Base-by-base conservation (phyloP, 2,797 vertebrate species). In the Melanotaenia maccullochi region DNA sequence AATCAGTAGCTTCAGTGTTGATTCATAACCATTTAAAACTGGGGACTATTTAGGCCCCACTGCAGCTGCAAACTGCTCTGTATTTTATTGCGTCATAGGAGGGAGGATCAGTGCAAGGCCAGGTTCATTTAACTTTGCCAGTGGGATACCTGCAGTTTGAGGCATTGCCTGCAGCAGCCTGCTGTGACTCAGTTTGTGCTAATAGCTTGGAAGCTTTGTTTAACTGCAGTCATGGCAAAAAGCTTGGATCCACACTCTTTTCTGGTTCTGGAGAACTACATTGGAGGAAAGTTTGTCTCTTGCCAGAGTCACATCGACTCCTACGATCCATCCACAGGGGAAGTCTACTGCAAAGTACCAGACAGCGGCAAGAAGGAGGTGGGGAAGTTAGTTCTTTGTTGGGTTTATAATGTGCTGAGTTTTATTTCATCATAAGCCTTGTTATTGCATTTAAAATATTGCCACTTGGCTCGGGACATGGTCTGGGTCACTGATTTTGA, bases 351-450 rank as follows among this genome's bases (percentile, higher is more conserved):
- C 94, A 95, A 83, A 78, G 96, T 99, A 16, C 97, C 98, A 1
- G 93, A 99, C 85, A 99, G 98, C 70, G 95, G 95, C n/a, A 81
- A 85, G 68, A 93, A 96, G 36, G 97, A 99, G 96, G 98, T 99
- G 80, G 92, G 47, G 2, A 51, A 51, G n/a, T 24, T 54, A 28
- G 28, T 3, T 30, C 52, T 28, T 14, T 54, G 51, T 28, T 25
- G 22, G 0, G 16, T 30, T 9, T 8, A 9, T 54, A 11, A 30
- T 9, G 9, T 54, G 0, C 9, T 56, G 16, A 0, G 42, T 28
- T 63, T 3, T 18, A 51, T 69, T 59, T 57, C 44, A 35, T 63
- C 18, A 1, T 2, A 58, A 58, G 33, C n/a, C 20, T 28, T 56
- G 52, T 32, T 57, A 9, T 57, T 14, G 3, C 14, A 47, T 47